These are phyloP conservation scores for Chymomyza amoena DNA, from an alignment of 2,888 invertebrate species.

Conservation along the genomic window DNA sequence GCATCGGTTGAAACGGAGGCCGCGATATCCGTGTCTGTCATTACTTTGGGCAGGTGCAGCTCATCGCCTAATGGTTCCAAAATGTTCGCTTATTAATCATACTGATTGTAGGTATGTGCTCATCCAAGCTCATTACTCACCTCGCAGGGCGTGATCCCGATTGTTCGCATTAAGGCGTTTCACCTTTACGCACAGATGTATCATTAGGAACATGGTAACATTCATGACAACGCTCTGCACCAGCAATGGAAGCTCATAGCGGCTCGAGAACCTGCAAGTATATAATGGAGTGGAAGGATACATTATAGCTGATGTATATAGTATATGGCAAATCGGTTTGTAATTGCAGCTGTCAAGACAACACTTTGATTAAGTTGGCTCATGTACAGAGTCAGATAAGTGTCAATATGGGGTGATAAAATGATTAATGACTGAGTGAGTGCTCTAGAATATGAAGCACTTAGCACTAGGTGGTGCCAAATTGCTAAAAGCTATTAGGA, in stretches of 20 bases:
- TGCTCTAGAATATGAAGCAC: background rate
- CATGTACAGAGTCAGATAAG: background rate
- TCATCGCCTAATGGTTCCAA: constrained; percentile 70
- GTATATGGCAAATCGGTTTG: constrained; percentile 35
- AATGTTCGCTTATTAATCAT: constrained; percentile 26
- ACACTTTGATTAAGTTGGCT: background rate
- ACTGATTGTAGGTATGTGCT: constrained; percentile 19
- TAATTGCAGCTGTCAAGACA: constrained; percentile 35
- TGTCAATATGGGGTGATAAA: background rate
- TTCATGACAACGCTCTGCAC: constrained; percentile 99
- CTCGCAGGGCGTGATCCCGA: constrained; percentile 88
- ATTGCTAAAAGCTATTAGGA: background rate
- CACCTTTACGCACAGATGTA: constrained; percentile 93
- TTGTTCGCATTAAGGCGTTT: constrained; percentile 84
- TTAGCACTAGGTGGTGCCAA: background rate
- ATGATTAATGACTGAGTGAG: background rate
- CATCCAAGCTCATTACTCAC: constrained; percentile 79
- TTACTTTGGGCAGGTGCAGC: constrained; percentile 76
- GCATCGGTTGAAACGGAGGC: constrained; percentile 72
- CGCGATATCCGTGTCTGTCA: constrained; percentile 76
- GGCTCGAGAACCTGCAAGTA: constrained; percentile 96
- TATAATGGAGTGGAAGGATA: constrained; percentile 25
- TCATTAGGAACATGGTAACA: constrained; percentile 96
- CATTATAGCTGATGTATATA: background rate
- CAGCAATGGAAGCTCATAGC: constrained; percentile 95